A percentile compares a stretch with the other conserved stretches of the same genome.
phyloP scores from a whole-genome alignment of 2,888 invertebrate species.

The Hermodice carunculata region DNA sequence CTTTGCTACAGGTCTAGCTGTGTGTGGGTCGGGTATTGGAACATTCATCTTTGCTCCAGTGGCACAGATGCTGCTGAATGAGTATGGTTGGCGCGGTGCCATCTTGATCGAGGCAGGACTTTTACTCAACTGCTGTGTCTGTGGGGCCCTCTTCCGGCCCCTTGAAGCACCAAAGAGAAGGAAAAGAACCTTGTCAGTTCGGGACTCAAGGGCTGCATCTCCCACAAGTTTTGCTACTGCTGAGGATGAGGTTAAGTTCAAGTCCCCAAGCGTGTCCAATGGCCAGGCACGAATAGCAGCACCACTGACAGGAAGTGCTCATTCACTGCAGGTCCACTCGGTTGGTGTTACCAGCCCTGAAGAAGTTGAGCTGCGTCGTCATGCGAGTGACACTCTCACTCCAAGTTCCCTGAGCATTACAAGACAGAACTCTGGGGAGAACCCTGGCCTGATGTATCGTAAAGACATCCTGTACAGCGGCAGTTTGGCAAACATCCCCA shows the following conservation, averaged over 20 bases:
- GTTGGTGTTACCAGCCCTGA: too few species aligned
- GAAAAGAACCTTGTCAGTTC: conserved; percentile 66
- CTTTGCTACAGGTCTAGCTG: conserved; percentile 95
- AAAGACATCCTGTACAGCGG: conserved; percentile 93
- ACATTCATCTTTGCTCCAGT: conserved; percentile 87
- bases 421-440: too few species aligned
- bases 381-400: too few species aligned
- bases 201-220: not conserved
- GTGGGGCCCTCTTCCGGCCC: conserved; percentile 92
- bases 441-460: conserved; percentile 84
- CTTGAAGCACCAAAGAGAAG: conserved; percentile 81
- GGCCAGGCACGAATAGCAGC: too few species aligned
- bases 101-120: conserved; percentile 87
- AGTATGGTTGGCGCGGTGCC: conserved; percentile 89
- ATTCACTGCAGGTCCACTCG: too few species aligned
- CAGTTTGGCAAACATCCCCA: conserved; percentile 75
- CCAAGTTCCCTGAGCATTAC: too few species aligned
- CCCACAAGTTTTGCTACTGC: too few species aligned
- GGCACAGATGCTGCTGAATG: conserved; percentile 74
- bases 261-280: too few species aligned
- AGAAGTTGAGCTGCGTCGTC: too few species aligned
- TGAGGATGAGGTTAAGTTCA: too few species aligned
- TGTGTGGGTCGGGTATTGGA: conserved; percentile 96
- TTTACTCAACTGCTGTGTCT: conserved; percentile 87
- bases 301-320: too few species aligned